Percentiles rank a stretch among this genome's conserved stretches.
These are phyloP conservation scores for Orussus abietinus DNA, from an alignment of 1,140 invertebrate genomes.

Conservation along the genomic window DNA sequence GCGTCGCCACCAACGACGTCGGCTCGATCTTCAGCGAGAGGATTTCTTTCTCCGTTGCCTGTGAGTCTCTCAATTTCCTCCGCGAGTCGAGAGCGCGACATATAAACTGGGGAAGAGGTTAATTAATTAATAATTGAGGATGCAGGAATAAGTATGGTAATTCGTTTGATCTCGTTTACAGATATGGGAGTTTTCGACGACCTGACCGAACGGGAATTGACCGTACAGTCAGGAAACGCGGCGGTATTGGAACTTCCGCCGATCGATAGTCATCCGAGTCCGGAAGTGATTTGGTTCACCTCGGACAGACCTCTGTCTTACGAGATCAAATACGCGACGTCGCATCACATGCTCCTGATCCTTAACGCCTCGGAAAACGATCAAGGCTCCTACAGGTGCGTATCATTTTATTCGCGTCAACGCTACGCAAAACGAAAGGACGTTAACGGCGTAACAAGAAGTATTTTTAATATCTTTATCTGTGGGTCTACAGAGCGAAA, in stretches of 20 bases:
- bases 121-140: too few species aligned
- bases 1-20: constrained; percentile 83
- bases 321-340: constrained; percentile 77
- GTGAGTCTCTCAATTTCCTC: constrained; percentile 62
- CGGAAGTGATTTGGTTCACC: constrained; percentile 80
- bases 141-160: too few species aligned
- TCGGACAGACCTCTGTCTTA: constrained; percentile 68
- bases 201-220: constrained; percentile 61
- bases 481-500: constrained; percentile 64
- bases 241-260: constrained; percentile 76
- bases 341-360: constrained; percentile 69
- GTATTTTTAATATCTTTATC: too few species aligned
- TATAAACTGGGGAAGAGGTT: too few species aligned
- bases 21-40: constrained; percentile 88
- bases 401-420: constrained; percentile 1
- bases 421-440: constrained; percentile 14
- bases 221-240: constrained; percentile 72
- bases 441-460: not conserved
- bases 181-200: constrained; percentile 83
- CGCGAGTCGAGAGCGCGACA: too few species aligned
- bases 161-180: too few species aligned
- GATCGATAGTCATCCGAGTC: constrained; percentile 77
- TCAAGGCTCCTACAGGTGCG: constrained; percentile 69
- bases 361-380: constrained; percentile 69
- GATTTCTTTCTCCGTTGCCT: constrained; percentile 81